Evolutionary conservation across 1,140 invertebrate species (phyloP).

Genomic region (Gonatopus flavifemur): DNA sequence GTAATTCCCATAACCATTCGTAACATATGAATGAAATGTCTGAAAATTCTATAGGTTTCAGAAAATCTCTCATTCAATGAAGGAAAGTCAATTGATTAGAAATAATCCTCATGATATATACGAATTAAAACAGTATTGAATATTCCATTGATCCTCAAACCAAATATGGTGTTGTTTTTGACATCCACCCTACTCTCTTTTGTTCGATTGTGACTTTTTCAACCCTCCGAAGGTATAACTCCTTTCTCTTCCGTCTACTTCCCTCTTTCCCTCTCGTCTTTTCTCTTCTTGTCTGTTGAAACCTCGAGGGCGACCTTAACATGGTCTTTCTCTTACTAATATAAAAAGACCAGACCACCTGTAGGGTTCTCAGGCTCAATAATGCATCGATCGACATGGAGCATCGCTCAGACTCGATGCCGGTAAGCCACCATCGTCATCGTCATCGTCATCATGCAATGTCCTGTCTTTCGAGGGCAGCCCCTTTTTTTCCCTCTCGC

Average conservation of each 20-base stretch:
- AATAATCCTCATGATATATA: too few relatives aligned
- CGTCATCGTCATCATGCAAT: conserved; percentile 18
- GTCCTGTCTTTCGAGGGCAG: conserved; percentile 19
- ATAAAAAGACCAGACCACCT: conserved; percentile 40
- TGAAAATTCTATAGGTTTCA: too few relatives aligned
- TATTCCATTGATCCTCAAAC: too few relatives aligned
- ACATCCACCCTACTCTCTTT: background rate
- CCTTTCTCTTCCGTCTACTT: conserved; percentile 5
- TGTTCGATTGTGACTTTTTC: conserved; percentile 35
- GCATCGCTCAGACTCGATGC: conserved; percentile 32
- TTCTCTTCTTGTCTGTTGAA: background rate
- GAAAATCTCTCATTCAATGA: too few relatives aligned
- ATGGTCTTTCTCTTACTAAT: conserved; percentile 36
- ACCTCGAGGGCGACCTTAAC: conserved; percentile 9
- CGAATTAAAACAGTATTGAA: too few relatives aligned
- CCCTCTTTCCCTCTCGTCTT: conserved; percentile 11
- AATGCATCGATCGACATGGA: conserved; percentile 45
- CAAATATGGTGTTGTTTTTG: too few relatives aligned
- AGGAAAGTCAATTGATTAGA: too few relatives aligned
- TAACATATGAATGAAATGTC: too few relatives aligned
- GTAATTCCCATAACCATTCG: too few relatives aligned
- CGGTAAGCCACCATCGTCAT: conserved; percentile 28
- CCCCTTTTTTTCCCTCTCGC: conserved; percentile 16
- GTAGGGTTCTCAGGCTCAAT: conserved; percentile 50
- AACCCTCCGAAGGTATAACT: conserved; percentile 7